phyloP scores from a whole-genome alignment of 2,888 invertebrate genomes.

The Lasioglossum oenotherae region DNA sequence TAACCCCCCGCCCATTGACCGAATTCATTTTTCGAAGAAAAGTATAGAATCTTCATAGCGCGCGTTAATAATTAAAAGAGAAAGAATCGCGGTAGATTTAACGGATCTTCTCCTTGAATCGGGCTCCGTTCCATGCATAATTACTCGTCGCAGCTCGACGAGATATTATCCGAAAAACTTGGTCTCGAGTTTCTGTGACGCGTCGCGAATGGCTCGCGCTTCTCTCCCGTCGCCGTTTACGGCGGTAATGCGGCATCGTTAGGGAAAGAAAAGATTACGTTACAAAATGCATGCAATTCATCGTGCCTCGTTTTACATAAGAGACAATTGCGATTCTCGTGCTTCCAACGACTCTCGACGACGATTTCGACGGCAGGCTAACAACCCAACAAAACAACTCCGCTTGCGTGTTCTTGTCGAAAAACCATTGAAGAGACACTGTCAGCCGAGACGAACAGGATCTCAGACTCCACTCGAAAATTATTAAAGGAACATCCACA shows the following conservation, averaged over 20 bases:
- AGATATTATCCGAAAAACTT: neutral
- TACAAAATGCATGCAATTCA: constrained; percentile 56
- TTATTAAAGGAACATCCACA: no score
- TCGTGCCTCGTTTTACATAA: constrained; percentile 59
- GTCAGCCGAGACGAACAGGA: neutral
- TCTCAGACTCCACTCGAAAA: no score
- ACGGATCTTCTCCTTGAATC: neutral
- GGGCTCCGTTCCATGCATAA: neutral
- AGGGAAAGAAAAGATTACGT: constrained; percentile 55
- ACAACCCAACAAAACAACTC: neutral
- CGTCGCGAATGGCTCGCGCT: constrained; percentile 4
- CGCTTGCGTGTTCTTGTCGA: neutral
- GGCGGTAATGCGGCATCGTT: constrained; percentile 32
- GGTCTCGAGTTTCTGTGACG: neutral
- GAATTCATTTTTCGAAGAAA: neutral
- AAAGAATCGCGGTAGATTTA: neutral
- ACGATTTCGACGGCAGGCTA: constrained; percentile 20
- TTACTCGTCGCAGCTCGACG: neutral
- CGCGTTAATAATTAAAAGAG: neutral
- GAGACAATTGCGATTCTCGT: constrained; percentile 52
- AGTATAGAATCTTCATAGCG: neutral
- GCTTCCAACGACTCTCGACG: constrained; percentile 25
- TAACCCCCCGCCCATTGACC: no score
- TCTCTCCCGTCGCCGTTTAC: constrained; percentile 32
- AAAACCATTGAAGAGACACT: neutral